phyloP scores from a whole-genome alignment of 2,113 vertebrate genomes.

The Carassius carassius region DNA sequence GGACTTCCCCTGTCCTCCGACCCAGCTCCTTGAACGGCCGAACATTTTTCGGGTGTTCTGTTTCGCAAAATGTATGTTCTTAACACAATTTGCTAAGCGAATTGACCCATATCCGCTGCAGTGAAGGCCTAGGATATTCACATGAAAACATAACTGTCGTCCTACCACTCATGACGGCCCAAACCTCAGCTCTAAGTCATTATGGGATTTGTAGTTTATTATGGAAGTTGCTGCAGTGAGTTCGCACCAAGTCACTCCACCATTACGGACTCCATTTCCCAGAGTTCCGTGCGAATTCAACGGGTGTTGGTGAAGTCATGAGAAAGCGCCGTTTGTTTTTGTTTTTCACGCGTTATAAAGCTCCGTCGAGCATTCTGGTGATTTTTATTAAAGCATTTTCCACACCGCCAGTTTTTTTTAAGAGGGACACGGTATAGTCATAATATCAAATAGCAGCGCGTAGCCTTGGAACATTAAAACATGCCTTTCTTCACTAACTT shows the following conservation, averaged over 20 bases:
- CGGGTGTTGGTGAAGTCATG: slow-evolving; percentile 7
- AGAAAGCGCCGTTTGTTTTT: slow-evolving; percentile 50
- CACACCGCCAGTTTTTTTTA: no score
- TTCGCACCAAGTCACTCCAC: no score
- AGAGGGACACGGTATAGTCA: not conserved
- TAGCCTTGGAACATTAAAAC: not conserved
- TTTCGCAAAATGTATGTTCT: slow-evolving; percentile 33
- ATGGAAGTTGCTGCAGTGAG: rapidly evolving
- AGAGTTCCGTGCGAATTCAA: not conserved
- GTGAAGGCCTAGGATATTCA: not conserved
- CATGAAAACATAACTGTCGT: slow-evolving; percentile 30
- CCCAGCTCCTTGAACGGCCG: slow-evolving; percentile 94
- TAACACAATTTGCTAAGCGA: slow-evolving; percentile 30
- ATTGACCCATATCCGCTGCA: slow-evolving; percentile 63
- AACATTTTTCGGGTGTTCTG: slow-evolving; percentile 80
- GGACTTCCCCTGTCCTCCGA: slow-evolving; percentile 85
- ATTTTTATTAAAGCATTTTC: not conserved
- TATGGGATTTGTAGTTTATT: slow-evolving; percentile 50
- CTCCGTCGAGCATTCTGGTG: not conserved
- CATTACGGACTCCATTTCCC: slow-evolving; percentile 14
- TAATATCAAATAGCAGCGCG: not conserved
- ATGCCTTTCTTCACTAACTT: not conserved
- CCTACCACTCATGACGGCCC: slow-evolving; percentile 16
- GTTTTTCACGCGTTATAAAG: slow-evolving; percentile 29
- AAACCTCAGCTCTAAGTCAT: not conserved